Evolutionary conservation across 1,140 invertebrate species (phyloP), one percentile per base, ranked within the genome.

Genomic region (Octopus bimaculoides): DNA sequence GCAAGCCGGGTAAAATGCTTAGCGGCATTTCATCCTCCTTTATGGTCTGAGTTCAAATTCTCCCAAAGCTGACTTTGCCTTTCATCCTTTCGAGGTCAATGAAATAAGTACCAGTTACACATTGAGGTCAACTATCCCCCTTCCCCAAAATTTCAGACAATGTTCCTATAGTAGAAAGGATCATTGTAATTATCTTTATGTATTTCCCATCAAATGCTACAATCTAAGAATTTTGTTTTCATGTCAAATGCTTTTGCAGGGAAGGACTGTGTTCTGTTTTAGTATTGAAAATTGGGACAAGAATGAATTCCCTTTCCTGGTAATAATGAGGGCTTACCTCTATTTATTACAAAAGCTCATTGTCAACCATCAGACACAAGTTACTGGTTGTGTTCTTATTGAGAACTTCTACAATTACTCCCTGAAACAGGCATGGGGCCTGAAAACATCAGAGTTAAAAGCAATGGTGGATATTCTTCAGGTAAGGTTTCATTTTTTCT

Each of bases 391-490:
- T 14, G 66, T 71, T 17, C 26, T 71, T 6, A 71, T 71, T 17
- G 66, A 71, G 26, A 71, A 71, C 6, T 71, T 71, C 14, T 20
- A 71, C 66, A 71, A 71, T 71, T 71, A 71, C 14, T 71, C 66
- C 17, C 0, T 71, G 14, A 71, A 71, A 17, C 66, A 71, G 14
- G 66, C 66, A 8, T 20, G 17, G 17, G 66, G 66, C 6, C 14
- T 71, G 26, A 14, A 20, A 5, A 14, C 66, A 8, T 71, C 66
- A 8, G 66, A 71, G 26, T 20, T 71, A n/a, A 9, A 20, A 17
- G 26, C 26, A 20, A n/a, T 71, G 17, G 66, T 71, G 8, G 66
- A 71, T 71, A 71, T 71, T 71, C 66, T 71, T 71, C 66, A 71
- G 66, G 66, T 71, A 71, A 12, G 8, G 66, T 6, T 71, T 71